These are phyloP conservation scores for Gasterosteus aculeatus DNA, from an alignment of 2,113 vertebrate species.

Conservation along the genomic window DNA sequence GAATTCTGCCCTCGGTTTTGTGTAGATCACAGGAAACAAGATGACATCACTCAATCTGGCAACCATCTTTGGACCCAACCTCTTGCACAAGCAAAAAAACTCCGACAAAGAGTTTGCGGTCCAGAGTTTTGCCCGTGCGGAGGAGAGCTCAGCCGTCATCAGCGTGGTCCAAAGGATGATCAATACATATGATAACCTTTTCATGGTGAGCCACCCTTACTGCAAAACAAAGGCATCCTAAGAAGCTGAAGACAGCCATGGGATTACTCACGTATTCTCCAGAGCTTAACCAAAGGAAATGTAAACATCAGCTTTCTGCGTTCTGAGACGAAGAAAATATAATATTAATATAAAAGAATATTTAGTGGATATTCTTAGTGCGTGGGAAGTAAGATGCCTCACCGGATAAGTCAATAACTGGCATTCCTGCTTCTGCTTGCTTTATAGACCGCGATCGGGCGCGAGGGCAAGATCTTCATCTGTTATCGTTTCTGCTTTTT, in stretches of 20 bases:
- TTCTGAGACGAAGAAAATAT: slow-evolving; percentile 8
- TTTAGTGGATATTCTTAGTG: slow-evolving; percentile 17
- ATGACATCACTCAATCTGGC: slow-evolving; percentile 97
- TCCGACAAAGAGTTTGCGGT: slow-evolving; percentile 96
- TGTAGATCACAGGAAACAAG: slow-evolving; percentile 94
- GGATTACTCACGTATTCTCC: not conserved
- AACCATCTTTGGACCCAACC: slow-evolving; percentile 96
- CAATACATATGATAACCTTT: slow-evolving; percentile 86
- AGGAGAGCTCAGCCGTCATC: slow-evolving; percentile 94
- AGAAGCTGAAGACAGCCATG: not conserved
- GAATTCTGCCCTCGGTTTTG: slow-evolving; percentile 27
- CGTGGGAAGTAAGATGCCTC: slow-evolving; percentile 12
- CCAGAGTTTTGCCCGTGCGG: slow-evolving; percentile 92
- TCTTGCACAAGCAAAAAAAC: slow-evolving; percentile 94
- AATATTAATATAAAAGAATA: not conserved
- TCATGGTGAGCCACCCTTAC: slow-evolving; percentile 85
- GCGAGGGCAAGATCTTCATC: slow-evolving; percentile 18
- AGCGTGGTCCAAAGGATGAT: slow-evolving; percentile 94
- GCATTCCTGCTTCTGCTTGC: slow-evolving; percentile 18
- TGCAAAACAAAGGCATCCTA: not conserved
- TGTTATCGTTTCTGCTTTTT: slow-evolving; percentile 28
- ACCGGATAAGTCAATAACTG: slow-evolving; percentile 12
- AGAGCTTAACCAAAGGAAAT: slow-evolving; percentile 49
- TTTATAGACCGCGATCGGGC: slow-evolving; percentile 12
- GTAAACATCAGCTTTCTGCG: slow-evolving; percentile 46